A percentile compares a stretch with the other conserved stretches of the same genome.
phyloP scores from a whole-genome alignment of 1,140 invertebrate species.

The Piezodorus guildinii region DNA sequence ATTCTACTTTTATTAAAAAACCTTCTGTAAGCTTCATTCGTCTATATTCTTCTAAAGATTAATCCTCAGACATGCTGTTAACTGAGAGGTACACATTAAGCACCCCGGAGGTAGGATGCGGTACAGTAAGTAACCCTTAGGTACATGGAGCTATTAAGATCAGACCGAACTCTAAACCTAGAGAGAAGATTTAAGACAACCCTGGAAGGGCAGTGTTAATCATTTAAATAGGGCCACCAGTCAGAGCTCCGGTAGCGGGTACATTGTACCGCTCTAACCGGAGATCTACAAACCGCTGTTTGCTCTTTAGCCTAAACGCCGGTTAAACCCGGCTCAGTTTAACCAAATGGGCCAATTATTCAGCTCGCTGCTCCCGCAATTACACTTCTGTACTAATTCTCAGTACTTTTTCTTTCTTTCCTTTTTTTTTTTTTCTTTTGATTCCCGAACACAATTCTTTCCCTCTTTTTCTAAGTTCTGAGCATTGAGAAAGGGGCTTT shows the following conservation, averaged over 20 bases:
- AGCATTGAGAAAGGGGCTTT: neutral
- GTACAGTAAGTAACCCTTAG: too few relatives aligned
- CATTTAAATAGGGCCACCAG: slow-evolving; percentile 4
- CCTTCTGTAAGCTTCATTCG: too few relatives aligned
- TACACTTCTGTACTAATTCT: neutral
- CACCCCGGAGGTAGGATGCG: too few relatives aligned
- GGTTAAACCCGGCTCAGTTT: neutral
- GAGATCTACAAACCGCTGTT: neutral
- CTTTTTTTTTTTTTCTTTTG: neutral
- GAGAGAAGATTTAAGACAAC: neutral
- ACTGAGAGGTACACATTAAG: too few relatives aligned
- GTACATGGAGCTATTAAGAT: too few relatives aligned
- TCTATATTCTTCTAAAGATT: too few relatives aligned
- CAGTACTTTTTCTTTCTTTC: neutral
- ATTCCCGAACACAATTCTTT: neutral
- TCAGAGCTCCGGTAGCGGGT: neutral
- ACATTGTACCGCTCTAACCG: neutral
- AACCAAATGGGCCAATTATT: slow-evolving; percentile 2
- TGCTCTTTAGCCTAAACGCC: neutral
- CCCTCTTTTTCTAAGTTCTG: neutral
- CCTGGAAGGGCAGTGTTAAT: neutral
- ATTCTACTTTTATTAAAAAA: too few relatives aligned
- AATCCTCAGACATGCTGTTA: too few relatives aligned
- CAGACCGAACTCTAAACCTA: too few relatives aligned
- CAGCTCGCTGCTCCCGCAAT: neutral